Evolutionary conservation across 1,140 invertebrate genomes (phyloP), one percentile per base, ranked within the genome.

Genomic region (Catajapyx aquilonaris): DNA sequence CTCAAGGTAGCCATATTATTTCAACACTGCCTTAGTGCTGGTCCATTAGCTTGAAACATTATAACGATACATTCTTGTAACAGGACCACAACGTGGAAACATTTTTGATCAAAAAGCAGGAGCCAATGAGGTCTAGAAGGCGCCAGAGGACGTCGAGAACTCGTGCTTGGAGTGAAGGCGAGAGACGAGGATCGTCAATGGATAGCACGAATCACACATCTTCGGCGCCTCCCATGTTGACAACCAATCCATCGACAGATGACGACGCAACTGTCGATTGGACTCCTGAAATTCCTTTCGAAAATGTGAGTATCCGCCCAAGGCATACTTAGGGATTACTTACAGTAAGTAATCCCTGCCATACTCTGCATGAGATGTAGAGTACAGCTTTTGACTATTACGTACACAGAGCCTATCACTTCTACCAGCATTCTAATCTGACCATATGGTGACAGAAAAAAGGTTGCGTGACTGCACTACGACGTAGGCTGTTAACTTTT

Each of bases 281-380:
- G 81, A 85, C 71, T 16, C 81, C 84, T 0, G 84, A 88, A 60
- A 85, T 86, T 52, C 84, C 83, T 2, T 90, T 90, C 49, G 77
- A 81, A 62, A 85, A 85, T 58, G 83, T 87, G 60, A 57, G 64
- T 52, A 35, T 28, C 17, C n/a, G n/a, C n/a, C n/a, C n/a, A n/a
- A n/a, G n/a, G n/a, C n/a, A n/a, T n/a, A n/a, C n/a, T n/a, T n/a
- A n/a, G n/a, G n/a, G n/a, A n/a, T n/a, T n/a, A n/a, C n/a, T n/a
- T n/a, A n/a, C n/a, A n/a, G n/a, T n/a, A n/a, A n/a, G n/a, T n/a
- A n/a, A n/a, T n/a, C n/a, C n/a, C n/a, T n/a, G n/a, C n/a, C n/a
- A n/a, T n/a, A n/a, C n/a, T n/a, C n/a, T n/a, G n/a, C n/a, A n/a
- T n/a, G n/a, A n/a, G n/a, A n/a, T n/a, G n/a, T n/a, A n/a, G n/a